Evolutionary conservation across 2,888 invertebrate genomes (phyloP).

Genomic region (Falcaria lacertinaria): DNA sequence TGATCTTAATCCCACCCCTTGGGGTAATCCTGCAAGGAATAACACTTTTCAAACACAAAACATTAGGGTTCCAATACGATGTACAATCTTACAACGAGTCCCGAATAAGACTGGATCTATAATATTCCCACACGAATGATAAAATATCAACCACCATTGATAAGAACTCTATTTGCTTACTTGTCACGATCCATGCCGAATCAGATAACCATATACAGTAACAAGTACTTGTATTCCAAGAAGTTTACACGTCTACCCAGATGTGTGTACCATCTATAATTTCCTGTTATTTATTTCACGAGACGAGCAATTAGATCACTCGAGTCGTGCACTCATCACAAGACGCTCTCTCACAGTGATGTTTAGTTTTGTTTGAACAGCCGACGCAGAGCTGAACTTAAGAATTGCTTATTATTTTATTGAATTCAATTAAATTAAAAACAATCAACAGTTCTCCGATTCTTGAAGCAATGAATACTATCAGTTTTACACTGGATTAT

Average conservation of each 20-base stretch:
- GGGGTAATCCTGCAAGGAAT: conserved; percentile 60
- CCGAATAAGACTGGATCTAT: conserved; percentile 5
- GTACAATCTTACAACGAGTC: neutral
- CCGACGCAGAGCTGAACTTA: neutral
- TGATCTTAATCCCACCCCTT: conserved; percentile 79
- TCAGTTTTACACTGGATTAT: neutral
- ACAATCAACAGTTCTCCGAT: neutral
- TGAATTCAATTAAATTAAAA: neutral
- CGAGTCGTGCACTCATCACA: neutral
- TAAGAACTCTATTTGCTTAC: conserved; percentile 29
- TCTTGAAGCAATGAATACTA: neutral
- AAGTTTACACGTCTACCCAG: neutral
- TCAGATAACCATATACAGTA: no score
- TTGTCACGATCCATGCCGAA: conserved; percentile 21
- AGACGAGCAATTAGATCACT: no score
- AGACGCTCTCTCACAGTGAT: neutral
- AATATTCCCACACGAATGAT: conserved; percentile 29
- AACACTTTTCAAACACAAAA: neutral
- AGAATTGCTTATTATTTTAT: neutral
- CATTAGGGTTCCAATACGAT: no score
- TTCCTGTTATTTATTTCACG: neutral
- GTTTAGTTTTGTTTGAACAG: neutral
- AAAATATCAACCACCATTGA: conserved; percentile 19
- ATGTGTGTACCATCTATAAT: neutral
- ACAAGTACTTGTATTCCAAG: no score